phyloP scores from a whole-genome alignment of 2,888 invertebrate species.

The Leptothorax acervorum region DNA sequence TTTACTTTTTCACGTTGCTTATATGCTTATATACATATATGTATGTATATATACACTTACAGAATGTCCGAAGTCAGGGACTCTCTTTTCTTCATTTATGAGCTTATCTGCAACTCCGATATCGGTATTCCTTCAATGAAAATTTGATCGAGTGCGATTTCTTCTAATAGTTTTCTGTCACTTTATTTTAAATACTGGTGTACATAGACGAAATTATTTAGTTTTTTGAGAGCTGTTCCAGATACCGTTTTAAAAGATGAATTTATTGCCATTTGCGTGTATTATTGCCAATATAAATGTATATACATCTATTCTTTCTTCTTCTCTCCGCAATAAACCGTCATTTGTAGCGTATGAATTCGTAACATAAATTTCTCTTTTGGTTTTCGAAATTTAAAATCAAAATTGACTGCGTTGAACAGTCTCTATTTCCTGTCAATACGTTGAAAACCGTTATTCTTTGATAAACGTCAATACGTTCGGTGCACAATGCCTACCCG shows the following conservation, averaged over 20 bases:
- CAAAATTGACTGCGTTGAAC: not conserved
- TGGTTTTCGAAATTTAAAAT: constrained; percentile 5
- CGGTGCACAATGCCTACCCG: not conserved
- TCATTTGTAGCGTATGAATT: not conserved
- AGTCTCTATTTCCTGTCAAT: constrained; percentile 20
- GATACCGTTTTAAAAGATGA: not conserved
- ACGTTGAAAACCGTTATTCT: constrained; percentile 10
- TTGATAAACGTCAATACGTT: constrained; percentile 37
- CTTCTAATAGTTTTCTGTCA: not conserved
- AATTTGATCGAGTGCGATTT: not conserved
- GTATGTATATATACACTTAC: not conserved
- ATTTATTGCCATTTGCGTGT: not conserved
- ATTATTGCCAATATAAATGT: not conserved
- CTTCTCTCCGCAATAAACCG: not conserved
- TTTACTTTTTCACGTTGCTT: not conserved
- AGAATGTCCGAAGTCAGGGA: not conserved
- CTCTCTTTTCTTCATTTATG: not conserved
- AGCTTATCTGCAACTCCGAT: not conserved
- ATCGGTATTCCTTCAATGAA: not conserved
- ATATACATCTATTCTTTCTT: not conserved
- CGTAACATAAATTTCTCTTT: not conserved
- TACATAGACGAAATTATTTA: not conserved
- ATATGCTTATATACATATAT: not conserved
- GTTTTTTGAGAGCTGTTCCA: not conserved
- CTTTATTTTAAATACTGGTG: not conserved